phyloP scores from a whole-genome alignment of 92 coral and sea anemone species.

The Palythoa grandis region DNA sequence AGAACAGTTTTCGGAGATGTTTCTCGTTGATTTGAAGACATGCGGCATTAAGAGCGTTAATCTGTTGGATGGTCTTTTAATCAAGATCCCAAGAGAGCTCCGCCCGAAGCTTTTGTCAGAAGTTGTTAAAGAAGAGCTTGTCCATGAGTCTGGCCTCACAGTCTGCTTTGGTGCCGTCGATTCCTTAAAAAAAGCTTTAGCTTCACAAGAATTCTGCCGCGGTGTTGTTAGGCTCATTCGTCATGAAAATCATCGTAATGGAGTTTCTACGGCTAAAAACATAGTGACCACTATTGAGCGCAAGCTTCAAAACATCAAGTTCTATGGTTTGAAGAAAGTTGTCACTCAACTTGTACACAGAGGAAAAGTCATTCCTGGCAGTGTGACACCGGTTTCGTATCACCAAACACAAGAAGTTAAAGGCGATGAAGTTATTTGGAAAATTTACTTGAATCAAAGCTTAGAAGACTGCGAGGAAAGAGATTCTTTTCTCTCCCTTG shows the following conservation, averaged over 20 bases:
- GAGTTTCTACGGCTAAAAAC: background rate
- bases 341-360: slow-evolving; percentile 41
- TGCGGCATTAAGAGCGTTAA: too few relatives aligned
- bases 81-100: too few relatives aligned
- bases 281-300: slow-evolving; percentile 33
- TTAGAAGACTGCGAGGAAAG: background rate
- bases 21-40: too few relatives aligned
- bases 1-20: too few relatives aligned
- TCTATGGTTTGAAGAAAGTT: slow-evolving; percentile 30
- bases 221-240: too few relatives aligned
- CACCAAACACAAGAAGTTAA: slow-evolving; percentile 24
- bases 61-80: too few relatives aligned
- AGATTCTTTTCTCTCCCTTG: background rate
- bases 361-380: slow-evolving; percentile 58
- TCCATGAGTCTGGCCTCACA: too few relatives aligned
- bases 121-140: too few relatives aligned
- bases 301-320: slow-evolving; percentile 44
- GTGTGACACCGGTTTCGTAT: slow-evolving; percentile 51
- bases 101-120: too few relatives aligned
- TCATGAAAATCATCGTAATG: background rate
- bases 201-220: too few relatives aligned
- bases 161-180: too few relatives aligned
- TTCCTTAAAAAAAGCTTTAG: too few relatives aligned
- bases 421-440: slow-evolving; percentile 23
- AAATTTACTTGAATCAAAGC: background rate